phyloP scores from a whole-genome alignment of 2,113 vertebrate genomes.

The Pelmatolapia mariae region DNA sequence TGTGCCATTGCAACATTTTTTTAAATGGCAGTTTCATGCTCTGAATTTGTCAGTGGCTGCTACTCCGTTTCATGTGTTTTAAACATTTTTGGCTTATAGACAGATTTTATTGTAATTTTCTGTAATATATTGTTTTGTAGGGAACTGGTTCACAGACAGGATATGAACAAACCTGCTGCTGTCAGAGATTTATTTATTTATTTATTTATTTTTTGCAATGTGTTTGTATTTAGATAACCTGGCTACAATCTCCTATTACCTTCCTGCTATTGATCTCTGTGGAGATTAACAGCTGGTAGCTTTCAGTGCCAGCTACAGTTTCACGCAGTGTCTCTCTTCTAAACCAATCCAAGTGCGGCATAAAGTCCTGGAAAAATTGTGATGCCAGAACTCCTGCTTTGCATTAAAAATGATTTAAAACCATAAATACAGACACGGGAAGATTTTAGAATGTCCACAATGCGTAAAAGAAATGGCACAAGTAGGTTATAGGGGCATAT shows the following conservation, averaged over 20 bases:
- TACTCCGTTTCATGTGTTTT: accelerated
- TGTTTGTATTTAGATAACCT: too few species aligned
- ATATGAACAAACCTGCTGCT: background rate
- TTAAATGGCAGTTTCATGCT: background rate
- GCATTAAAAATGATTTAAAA: background rate
- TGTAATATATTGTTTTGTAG: background rate
- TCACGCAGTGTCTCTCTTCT: background rate
- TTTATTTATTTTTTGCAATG: background rate
- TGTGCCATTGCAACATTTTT: background rate
- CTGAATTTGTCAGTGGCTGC: background rate
- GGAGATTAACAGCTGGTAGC: background rate
- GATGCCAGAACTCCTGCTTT: background rate
- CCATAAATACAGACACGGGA: background rate
- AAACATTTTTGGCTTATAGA: background rate
- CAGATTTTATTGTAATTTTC: background rate
- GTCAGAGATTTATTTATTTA: accelerated
- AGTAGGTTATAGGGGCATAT: background rate
- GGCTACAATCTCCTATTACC: background rate
- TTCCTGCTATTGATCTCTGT: background rate
- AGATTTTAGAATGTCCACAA: background rate
- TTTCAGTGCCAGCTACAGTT: background rate
- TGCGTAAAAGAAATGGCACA: background rate
- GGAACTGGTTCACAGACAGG: background rate
- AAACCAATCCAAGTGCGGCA: background rate
- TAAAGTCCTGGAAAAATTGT: background rate